Percentiles rank a stretch among this genome's conserved stretches.
phyloP scores from a whole-genome alignment of 2,888 invertebrate species.

The Sminthurides aquaticus region DNA sequence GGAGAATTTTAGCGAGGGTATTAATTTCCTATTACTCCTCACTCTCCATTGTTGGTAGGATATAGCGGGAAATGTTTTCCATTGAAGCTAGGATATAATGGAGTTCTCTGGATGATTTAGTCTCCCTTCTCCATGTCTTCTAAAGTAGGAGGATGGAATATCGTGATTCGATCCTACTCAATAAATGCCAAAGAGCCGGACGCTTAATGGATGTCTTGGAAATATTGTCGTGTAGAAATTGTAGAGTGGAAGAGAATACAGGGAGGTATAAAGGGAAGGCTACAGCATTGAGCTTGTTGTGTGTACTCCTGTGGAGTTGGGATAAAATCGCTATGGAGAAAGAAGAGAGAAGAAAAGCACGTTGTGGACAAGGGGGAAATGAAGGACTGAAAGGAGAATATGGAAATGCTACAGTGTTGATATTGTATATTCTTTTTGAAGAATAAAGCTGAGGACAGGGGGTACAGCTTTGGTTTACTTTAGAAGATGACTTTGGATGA shows the following conservation, averaged over 20 bases:
- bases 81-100: no score
- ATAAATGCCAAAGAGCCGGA: no score
- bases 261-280: no score
- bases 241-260: no score
- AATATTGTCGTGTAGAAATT: no score
- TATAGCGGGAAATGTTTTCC: not conserved
- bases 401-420: not conserved
- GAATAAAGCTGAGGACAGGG: not conserved
- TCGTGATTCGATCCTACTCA: no score
- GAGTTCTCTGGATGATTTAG: no score
- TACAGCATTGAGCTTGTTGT: no score
- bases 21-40: not conserved
- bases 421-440: not conserved
- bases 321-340: not conserved
- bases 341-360: not conserved
- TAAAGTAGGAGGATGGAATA: no score
- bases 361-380: not conserved
- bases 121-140: no score
- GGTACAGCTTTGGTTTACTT: not conserved
- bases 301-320: no score
- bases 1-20: not conserved
- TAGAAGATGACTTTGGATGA: not conserved
- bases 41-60: not conserved
- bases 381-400: not conserved
- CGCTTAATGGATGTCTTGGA: no score